Percentiles rank a stretch among this genome's conserved stretches.
phyloP scores from a whole-genome alignment of 2,888 invertebrate species.

The Bombylius discolor region DNA sequence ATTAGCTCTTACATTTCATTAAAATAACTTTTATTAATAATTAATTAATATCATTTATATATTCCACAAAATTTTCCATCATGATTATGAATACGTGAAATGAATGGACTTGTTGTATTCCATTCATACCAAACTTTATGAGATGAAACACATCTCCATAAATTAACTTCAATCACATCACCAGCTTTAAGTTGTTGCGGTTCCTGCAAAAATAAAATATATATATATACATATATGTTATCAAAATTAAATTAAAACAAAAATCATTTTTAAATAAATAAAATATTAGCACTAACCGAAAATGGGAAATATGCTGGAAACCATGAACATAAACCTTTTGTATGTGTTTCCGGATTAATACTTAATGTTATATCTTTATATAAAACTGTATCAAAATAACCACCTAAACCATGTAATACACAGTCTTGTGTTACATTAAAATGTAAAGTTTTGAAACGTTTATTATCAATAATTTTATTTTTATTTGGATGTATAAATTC shows the following conservation, averaged over 20 bases:
- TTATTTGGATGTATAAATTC: slow-evolving; percentile 84
- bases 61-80: slow-evolving; percentile 26
- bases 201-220: slow-evolving; percentile 20
- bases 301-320: slow-evolving; percentile 93
- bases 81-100: slow-evolving; percentile 28
- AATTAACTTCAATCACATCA: slow-evolving; percentile 60
- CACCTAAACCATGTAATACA: slow-evolving; percentile 86
- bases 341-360: slow-evolving; percentile 79
- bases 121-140: slow-evolving; percentile 96
- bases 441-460: slow-evolving; percentile 51
- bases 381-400: slow-evolving; percentile 83
- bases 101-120: slow-evolving; percentile 40
- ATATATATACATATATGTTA: neutral
- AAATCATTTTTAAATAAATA: slow-evolving; percentile 2
- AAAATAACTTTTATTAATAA: slow-evolving; percentile 50
- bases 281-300: slow-evolving; percentile 40
- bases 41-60: slow-evolving; percentile 35
- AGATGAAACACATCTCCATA: slow-evolving; percentile 70
- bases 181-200: slow-evolving; percentile 49
- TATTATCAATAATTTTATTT: slow-evolving; percentile 53
- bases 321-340: slow-evolving; percentile 93
- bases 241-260: neutral
- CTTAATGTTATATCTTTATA: slow-evolving; percentile 78
- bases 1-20: no score
- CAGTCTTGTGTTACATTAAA: slow-evolving; percentile 63